Conservation (phyloP, 1,140 invertebrate species). For the Drosophila nigromelanica region DNA sequence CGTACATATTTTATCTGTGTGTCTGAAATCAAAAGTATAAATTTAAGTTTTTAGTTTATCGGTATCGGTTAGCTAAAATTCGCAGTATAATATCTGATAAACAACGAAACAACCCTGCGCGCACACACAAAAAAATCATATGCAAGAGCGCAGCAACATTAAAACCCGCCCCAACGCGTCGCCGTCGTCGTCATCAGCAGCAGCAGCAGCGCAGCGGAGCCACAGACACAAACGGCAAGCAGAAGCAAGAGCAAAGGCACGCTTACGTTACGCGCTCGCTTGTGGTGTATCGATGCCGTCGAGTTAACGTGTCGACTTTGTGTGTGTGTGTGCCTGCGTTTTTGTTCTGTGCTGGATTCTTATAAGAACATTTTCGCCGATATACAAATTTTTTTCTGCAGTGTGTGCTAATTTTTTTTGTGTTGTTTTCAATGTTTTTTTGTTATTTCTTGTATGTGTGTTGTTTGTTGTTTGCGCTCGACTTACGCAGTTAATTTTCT, state of each 20-base stretch:
- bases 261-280: conserved; percentile 47
- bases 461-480: conserved; percentile 40
- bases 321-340: conserved; percentile 5
- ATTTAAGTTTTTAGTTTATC: conserved; percentile 42
- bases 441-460: conserved; percentile 1
- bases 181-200: conserved; percentile 20
- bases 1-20: conserved; percentile 18
- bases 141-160: conserved; percentile 50
- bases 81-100: conserved; percentile 39
- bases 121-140: conserved; percentile 43
- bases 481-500: conserved; percentile 48
- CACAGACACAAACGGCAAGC: conserved; percentile 10
- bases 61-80: conserved; percentile 46
- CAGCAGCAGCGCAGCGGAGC: conserved; percentile 36
- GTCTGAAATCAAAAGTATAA: conserved; percentile 36
- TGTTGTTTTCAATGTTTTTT: conserved; percentile 15
- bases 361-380: conserved; percentile 33
- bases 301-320: conserved; percentile 28
- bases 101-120: conserved; percentile 46
- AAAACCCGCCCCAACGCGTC: conserved; percentile 48
- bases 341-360: conserved; percentile 32
- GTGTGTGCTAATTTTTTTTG: conserved; percentile 22
- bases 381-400: conserved; percentile 15
- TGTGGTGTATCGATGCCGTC: conserved; percentile 32
- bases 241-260: conserved; percentile 32